A percentile compares a stretch with the other conserved stretches of the same genome.
Evolutionary conservation across 1,140 invertebrate genomes (phyloP).

Genomic region (Calliopsis andreniformis): DNA sequence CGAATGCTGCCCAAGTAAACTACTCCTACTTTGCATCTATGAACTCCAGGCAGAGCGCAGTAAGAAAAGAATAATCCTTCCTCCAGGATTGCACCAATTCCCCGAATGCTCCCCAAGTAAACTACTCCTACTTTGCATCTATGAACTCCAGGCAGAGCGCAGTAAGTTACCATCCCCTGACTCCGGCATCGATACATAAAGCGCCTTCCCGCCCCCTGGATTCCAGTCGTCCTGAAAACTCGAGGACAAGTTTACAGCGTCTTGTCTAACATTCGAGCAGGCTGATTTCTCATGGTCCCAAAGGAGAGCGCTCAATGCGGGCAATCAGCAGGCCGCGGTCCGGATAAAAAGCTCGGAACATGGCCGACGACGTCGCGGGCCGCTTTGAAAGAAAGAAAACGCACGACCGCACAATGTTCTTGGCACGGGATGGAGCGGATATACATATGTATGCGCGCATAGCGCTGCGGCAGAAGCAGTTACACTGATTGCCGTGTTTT

Average conservation of each 20-base stretch:
- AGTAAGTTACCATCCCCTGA: background rate
- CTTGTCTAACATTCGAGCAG: background rate
- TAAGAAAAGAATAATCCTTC: too few species aligned
- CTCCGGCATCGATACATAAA: background rate
- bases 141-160: background rate
- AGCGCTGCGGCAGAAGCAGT: conserved; percentile 75
- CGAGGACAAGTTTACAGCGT: conserved; percentile 9
- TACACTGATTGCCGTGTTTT: conserved; percentile 79
- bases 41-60: too few species aligned
- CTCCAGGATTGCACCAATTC: too few species aligned
- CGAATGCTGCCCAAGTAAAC: too few species aligned
- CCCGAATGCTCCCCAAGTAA: too few species aligned
- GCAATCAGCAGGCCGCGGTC: conserved; percentile 12
- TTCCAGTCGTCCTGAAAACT: background rate
- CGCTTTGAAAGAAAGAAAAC: conserved; percentile 1
- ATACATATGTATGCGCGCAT: conserved; percentile 55
- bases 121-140: background rate
- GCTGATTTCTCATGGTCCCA: conserved; percentile 12
- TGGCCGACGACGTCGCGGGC: conserved; percentile 30
- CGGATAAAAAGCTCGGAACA: conserved; percentile 20
- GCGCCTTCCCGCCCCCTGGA: background rate
- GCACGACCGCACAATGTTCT: conserved; percentile 27
- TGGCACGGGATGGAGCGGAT: conserved; percentile 40
- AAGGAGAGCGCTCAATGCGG: conserved; percentile 14
- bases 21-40: too few species aligned